phyloP scores from a whole-genome alignment of 2,888 invertebrate species.

The Ptilodon capucinus region DNA sequence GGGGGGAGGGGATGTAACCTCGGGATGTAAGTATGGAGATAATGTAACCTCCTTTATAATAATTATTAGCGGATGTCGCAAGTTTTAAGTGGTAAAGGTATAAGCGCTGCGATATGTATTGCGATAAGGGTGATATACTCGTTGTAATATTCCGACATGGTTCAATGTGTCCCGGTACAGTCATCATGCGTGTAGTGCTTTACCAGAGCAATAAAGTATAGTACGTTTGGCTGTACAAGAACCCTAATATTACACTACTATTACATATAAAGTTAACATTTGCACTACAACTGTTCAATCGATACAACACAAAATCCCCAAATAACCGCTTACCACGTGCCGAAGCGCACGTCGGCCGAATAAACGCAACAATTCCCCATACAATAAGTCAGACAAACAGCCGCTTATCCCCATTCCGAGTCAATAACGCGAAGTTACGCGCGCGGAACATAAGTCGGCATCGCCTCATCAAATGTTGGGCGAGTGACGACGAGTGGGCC shows the following conservation, averaged over 20 bases:
- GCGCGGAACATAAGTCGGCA: background rate
- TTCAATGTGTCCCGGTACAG: too few species aligned
- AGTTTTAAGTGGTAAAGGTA: background rate
- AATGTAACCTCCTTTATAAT: background rate
- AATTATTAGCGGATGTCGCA: background rate
- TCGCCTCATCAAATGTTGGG: conserved; percentile 20
- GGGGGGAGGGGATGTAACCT: too few species aligned
- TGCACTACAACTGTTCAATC: background rate
- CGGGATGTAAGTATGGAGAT: too few species aligned
- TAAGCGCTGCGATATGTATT: too few species aligned
- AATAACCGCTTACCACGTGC: background rate
- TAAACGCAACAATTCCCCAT: background rate
- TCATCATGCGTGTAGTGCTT: too few species aligned
- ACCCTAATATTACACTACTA: too few species aligned
- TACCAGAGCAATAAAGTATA: too few species aligned
- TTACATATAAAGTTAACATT: too few species aligned
- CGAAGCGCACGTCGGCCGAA: background rate
- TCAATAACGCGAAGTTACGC: conserved; percentile 1
- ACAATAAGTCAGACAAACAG: background rate
- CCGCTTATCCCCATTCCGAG: background rate
- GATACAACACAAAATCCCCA: background rate
- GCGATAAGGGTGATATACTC: too few species aligned
- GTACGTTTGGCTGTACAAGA: too few species aligned
- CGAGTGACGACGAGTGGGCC: conserved; percentile 16
- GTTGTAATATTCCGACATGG: too few species aligned